Conservation (phyloP, 2,888 invertebrate species). For the Reticulitermes lucifugus region DNA sequence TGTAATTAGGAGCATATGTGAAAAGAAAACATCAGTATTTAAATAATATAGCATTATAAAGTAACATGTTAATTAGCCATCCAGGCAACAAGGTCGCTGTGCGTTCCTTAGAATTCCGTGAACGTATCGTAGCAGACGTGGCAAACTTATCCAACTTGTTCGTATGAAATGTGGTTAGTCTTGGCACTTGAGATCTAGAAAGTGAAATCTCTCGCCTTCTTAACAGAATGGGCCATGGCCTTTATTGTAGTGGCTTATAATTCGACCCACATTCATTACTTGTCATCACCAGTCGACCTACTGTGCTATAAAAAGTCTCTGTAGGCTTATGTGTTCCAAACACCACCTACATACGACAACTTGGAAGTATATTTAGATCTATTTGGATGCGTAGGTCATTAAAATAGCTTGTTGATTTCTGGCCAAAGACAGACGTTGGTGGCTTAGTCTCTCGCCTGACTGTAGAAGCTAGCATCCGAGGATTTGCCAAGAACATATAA, state of each 20-base stretch:
- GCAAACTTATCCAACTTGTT: too few relatives aligned
- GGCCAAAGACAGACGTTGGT: not conserved
- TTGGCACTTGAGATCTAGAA: not conserved
- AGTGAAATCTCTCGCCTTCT: slow-evolving; percentile 11
- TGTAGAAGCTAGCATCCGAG: not conserved
- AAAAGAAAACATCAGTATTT: too few relatives aligned
- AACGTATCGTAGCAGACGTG: too few relatives aligned
- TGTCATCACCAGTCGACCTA: not conserved
- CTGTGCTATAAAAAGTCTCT: not conserved
- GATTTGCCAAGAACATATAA: not conserved
- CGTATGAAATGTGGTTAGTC: too few relatives aligned
- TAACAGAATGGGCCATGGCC: slow-evolving; percentile 2
- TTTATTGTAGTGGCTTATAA: not conserved
- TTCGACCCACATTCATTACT: not conserved
- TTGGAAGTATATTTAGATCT: not conserved
- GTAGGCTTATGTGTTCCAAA: not conserved
- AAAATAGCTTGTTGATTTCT: slow-evolving; percentile 6
- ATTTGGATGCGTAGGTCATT: not conserved
- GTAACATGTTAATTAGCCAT: too few relatives aligned
- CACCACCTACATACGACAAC: not conserved
- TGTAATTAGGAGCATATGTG: too few relatives aligned
- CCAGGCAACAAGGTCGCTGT: too few relatives aligned
- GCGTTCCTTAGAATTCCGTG: too few relatives aligned
- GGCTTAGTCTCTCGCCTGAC: not conserved
- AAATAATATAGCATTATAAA: too few relatives aligned